phyloP scores from a whole-genome alignment of 2,888 invertebrate genomes.

The Cheilosia scutellata region DNA sequence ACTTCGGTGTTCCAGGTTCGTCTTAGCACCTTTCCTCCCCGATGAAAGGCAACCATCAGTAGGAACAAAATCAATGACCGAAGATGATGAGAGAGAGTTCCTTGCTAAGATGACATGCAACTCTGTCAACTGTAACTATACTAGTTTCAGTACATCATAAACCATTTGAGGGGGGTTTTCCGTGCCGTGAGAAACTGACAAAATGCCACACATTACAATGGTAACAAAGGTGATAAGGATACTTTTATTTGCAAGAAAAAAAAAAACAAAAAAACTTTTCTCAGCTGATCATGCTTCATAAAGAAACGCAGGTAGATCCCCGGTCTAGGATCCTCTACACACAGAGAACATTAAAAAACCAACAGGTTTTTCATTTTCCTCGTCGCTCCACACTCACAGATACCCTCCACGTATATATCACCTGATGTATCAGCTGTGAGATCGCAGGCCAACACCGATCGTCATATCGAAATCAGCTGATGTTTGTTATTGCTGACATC shows the following conservation, averaged over 20 bases:
- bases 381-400: constrained; percentile 2
- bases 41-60: constrained; percentile 7
- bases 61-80: constrained; percentile 47
- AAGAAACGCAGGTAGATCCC: constrained; percentile 41
- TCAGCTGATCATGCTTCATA: constrained; percentile 34
- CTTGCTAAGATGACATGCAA: constrained; percentile 26
- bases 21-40: constrained; percentile 35
- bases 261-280: neutral
- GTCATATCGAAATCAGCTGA: constrained; percentile 60
- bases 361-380: constrained; percentile 39
- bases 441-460: constrained; percentile 31
- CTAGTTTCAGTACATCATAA: constrained; percentile 17
- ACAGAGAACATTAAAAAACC: constrained; percentile 21
- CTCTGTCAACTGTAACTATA: constrained; percentile 53
- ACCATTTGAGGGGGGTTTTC: constrained; percentile 28
- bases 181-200: constrained; percentile 59
- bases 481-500: constrained; percentile 55
- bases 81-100: constrained; percentile 44
- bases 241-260: neutral
- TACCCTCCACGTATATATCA: constrained; percentile 2
- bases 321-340: constrained; percentile 11
- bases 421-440: constrained; percentile 67
- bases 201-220: neutral
- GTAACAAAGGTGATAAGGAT: constrained; percentile 13
- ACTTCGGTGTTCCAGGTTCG: neutral